Conservation (phyloP, 2,797 vertebrate species). For the Xyrichtys novacula region DNA sequence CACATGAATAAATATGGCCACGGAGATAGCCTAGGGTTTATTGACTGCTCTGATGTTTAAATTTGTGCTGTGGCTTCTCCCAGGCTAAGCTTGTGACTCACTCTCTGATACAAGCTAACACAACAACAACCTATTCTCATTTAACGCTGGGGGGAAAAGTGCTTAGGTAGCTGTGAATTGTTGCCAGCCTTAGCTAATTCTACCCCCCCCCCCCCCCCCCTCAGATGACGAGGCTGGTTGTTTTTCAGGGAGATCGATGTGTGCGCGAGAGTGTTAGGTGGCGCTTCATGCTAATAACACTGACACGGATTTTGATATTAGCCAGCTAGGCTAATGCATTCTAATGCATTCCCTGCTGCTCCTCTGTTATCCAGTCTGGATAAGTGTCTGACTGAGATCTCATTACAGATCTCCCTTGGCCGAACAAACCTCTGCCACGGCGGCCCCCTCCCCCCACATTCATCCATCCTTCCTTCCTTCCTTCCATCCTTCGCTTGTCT, state of each 20-base stretch:
- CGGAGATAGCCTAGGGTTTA: slow-evolving; percentile 72
- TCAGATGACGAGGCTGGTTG: slow-evolving; percentile 25
- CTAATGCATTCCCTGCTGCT: slow-evolving; percentile 54
- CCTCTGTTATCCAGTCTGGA: slow-evolving; percentile 44
- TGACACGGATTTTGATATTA: slow-evolving; percentile 62
- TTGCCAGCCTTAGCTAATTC: slow-evolving; percentile 51
- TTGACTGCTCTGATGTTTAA: slow-evolving; percentile 76
- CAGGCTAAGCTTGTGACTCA: slow-evolving; percentile 70
- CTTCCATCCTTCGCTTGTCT: slow-evolving; percentile 59
- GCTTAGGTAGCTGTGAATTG: slow-evolving; percentile 63
- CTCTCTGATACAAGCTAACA: slow-evolving; percentile 62
- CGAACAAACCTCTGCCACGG: slow-evolving; percentile 38
- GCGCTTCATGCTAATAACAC: slow-evolving; percentile 51
- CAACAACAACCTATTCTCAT: slow-evolving; percentile 66
- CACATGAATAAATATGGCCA: slow-evolving; percentile 74
- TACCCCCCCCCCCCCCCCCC: slow-evolving; percentile 27
- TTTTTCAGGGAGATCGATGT: slow-evolving; percentile 52
- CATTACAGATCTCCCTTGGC: slow-evolving; percentile 75
- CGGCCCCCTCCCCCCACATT: slow-evolving; percentile 25
- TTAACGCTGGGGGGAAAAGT: slow-evolving; percentile 37
- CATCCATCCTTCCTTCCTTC: slow-evolving; percentile 69
- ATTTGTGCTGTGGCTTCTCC: slow-evolving; percentile 61
- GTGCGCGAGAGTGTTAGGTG: slow-evolving; percentile 26
- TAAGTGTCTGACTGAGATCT: slow-evolving; percentile 73
- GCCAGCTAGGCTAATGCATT: slow-evolving; percentile 62